A percentile compares a stretch with the other conserved stretches of the same genome.
phyloP scores from a whole-genome alignment of 2,888 invertebrate species.

The Tiliacea citrago region DNA sequence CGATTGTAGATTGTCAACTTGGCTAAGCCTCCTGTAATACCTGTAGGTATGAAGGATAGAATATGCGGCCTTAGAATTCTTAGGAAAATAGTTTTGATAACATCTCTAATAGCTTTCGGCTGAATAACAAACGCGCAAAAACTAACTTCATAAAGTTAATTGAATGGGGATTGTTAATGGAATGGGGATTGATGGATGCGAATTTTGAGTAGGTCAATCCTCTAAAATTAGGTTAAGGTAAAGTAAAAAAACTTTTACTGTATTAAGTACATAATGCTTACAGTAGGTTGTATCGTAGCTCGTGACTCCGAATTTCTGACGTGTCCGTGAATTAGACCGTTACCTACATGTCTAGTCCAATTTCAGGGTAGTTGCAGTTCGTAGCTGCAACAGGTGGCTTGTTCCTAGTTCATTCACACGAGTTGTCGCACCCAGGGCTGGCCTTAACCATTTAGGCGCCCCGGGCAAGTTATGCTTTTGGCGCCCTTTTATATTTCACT shows the following conservation, averaged over 20 bases:
- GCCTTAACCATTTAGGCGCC: too few relatives aligned
- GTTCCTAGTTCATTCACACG: background rate
- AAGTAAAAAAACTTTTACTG: background rate
- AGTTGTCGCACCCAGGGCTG: background rate
- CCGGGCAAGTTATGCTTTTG: too few relatives aligned
- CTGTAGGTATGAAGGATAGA: background rate
- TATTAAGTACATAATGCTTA: background rate
- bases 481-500: too few relatives aligned
- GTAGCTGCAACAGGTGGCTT: constrained; percentile 9
- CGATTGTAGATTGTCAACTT: too few relatives aligned
- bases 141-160: constrained; percentile 2
- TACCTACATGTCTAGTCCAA: background rate
- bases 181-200: background rate
- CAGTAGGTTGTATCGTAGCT: too few relatives aligned
- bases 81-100: constrained; percentile 16
- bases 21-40: too few relatives aligned
- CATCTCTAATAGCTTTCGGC: constrained; percentile 23
- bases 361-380: background rate
- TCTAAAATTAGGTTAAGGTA: background rate
- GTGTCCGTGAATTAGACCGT: background rate
- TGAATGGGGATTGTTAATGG: constrained; percentile 9
- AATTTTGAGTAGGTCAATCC: background rate
- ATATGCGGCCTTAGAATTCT: background rate
- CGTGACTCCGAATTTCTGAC: background rate
- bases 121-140: constrained; percentile 18